A percentile compares a stretch with the other conserved stretches of the same genome.
Conservation (phyloP, 1,140 invertebrate genomes). For the Drosophila pallidifrons region DNA sequence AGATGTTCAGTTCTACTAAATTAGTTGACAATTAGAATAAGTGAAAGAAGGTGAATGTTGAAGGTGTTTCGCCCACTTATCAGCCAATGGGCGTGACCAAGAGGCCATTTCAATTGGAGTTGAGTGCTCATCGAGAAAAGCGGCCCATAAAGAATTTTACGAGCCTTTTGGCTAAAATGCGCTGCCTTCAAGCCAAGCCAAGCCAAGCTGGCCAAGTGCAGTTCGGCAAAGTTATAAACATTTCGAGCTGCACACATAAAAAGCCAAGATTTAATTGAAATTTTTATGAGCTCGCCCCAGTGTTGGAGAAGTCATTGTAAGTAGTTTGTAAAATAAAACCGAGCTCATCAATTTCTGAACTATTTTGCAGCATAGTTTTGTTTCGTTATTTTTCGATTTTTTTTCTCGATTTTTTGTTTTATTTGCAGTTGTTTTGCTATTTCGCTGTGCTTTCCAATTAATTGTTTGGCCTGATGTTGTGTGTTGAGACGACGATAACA, state of each 20-base stretch:
- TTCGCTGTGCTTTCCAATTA: slow-evolving; percentile 67
- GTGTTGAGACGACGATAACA: slow-evolving; percentile 50
- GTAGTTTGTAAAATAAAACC: neutral
- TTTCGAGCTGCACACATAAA: slow-evolving; percentile 28
- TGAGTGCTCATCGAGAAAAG: slow-evolving; percentile 13
- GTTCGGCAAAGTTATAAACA: slow-evolving; percentile 24
- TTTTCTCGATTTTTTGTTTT: neutral
- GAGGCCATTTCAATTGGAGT: slow-evolving; percentile 9
- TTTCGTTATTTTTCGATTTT: slow-evolving; percentile 4
- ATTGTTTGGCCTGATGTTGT: slow-evolving; percentile 47
- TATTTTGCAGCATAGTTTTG: neutral
- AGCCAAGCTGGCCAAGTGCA: slow-evolving; percentile 1
- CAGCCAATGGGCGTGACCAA: neutral
- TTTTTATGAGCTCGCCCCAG: slow-evolving; percentile 2
- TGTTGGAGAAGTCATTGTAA: slow-evolving; percentile 14
- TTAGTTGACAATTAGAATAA: slow-evolving; percentile 74
- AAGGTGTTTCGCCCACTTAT: neutral
- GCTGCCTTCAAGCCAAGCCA: neutral
- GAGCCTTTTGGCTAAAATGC: slow-evolving; percentile 10
- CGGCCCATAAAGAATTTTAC: slow-evolving; percentile 28
- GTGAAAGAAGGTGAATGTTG: neutral
- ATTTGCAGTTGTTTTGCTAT: slow-evolving; percentile 1
- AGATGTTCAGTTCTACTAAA: slow-evolving; percentile 42
- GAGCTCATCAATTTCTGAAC: slow-evolving; percentile 20
- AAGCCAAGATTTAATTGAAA: slow-evolving; percentile 21